These are phyloP conservation scores for Podocnemis expansa DNA, from an alignment of 2,113 vertebrate genomes.

Conservation along the genomic window DNA sequence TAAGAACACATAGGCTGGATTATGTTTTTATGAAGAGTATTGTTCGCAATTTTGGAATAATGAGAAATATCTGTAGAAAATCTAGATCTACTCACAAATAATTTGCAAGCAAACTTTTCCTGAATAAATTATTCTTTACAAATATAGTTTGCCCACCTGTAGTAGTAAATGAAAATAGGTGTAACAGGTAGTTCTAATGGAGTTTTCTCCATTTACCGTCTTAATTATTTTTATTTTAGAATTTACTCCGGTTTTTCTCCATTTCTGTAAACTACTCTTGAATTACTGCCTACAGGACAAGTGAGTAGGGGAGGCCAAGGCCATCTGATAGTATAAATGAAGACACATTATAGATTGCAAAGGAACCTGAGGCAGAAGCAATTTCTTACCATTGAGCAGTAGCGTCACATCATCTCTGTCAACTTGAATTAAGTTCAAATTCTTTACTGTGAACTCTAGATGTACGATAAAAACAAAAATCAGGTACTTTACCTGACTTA, in stretches of 20 bases:
- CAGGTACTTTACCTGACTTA: not conserved
- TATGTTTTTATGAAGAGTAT: not conserved
- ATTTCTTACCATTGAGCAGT: not conserved
- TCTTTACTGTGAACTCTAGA: not conserved
- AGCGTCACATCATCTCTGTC: not conserved
- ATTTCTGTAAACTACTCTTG: not conserved
- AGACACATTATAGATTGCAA: not conserved
- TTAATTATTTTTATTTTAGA: not conserved
- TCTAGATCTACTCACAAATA: not conserved
- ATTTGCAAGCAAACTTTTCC: not conserved
- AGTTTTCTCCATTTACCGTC: not conserved
- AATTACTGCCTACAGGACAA: not conserved
- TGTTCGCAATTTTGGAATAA: not conserved
- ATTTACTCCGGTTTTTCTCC: not conserved
- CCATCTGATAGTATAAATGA: not conserved
- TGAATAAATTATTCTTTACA: not conserved
- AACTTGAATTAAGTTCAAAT: not conserved
- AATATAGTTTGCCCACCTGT: not conserved
- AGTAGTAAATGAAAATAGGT: not conserved
- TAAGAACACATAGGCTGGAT: not conserved
- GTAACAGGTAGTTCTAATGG: not conserved
- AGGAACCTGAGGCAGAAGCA: not conserved
- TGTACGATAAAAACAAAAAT: not conserved
- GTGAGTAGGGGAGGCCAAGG: not conserved
- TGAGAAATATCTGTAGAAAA: not conserved